Evolutionary conservation across 2,797 vertebrate species (phyloP).

Genomic region (Anguilla anguilla): DNA sequence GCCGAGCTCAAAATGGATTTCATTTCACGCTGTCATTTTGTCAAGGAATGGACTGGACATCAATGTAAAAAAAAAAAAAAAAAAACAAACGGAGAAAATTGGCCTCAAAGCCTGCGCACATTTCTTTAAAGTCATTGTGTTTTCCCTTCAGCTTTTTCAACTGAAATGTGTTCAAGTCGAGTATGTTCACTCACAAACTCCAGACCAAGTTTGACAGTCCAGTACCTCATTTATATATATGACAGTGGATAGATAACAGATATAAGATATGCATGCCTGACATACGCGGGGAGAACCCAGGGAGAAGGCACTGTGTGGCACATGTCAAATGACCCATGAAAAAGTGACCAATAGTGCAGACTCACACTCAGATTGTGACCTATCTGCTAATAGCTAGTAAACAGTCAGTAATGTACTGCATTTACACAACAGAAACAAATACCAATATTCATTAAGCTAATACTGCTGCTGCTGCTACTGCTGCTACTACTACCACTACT

Average conservation of each 20-base stretch:
- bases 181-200: not conserved
- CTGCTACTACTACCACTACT: not conserved
- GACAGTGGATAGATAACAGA: not conserved
- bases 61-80: too few species aligned
- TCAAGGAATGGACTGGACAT: constrained; percentile 12
- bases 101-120: not conserved
- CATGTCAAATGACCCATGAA: not conserved
- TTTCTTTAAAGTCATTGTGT: not conserved
- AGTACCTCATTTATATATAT: not conserved
- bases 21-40: constrained; percentile 16
- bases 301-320: not conserved
- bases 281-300: not conserved
- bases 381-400: not conserved
- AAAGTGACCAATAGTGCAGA: not conserved
- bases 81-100: constrained; percentile 17
- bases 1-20: constrained; percentile 8
- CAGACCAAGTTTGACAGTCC: not conserved
- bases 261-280: not conserved
- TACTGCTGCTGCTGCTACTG: not conserved
- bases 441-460: not conserved
- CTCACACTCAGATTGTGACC: not conserved
- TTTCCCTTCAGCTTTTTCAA: not conserved
- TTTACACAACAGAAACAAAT: not conserved
- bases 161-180: not conserved
- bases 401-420: not conserved